Base-by-base conservation (phyloP, 2,888 invertebrate genomes). In the Polyploca ridens region DNA sequence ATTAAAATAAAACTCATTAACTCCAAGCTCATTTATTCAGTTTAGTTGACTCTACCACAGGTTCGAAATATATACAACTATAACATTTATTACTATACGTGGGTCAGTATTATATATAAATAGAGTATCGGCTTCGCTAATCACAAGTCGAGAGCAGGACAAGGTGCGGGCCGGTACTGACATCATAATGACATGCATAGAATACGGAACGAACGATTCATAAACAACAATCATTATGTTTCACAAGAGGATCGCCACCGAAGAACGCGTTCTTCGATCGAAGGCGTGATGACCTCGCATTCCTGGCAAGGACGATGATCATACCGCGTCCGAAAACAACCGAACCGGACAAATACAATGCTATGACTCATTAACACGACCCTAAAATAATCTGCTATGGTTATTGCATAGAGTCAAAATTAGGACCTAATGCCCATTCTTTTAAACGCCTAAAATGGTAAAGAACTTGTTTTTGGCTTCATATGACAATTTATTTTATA, bases 261-360 rank as follows among this genome's bases (percentile, higher is more conserved):
- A 84, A 85, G 86, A 86, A 82, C 85, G 85, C 88, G 87, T 83
- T 83, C 87, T 86, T 84, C 83, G 82, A 77, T 86, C 82, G 82
- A 82, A 85, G 84, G 88, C 92, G 90, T 88, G 90, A 82, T 88
- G 90, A 84, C 94, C 94, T 94, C 94, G 91, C 94, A 94, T 94
- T 94, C 94, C 89, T 90, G 84, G 78, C 94, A 94, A 94, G 94
- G 94, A 94, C 94, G 94, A 87, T 84, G 76, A 74, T 80, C 81
- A 82, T 80, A 69, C 75, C 67, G 73, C 74, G 73, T 69, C 74
- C 75, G 73, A 74, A 76, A 74, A 73, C 74, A 76, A 80, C 77
- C 75, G 76, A 69, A 78, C 77, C 75, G 76, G 69, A 78, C 77
- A 49, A 62, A 33, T 6, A 16, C 33, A 38, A 59, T 13, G 19